Evolutionary conservation across 2,113 vertebrate species (phyloP).

Genomic region (Brienomyrus brachyistius): DNA sequence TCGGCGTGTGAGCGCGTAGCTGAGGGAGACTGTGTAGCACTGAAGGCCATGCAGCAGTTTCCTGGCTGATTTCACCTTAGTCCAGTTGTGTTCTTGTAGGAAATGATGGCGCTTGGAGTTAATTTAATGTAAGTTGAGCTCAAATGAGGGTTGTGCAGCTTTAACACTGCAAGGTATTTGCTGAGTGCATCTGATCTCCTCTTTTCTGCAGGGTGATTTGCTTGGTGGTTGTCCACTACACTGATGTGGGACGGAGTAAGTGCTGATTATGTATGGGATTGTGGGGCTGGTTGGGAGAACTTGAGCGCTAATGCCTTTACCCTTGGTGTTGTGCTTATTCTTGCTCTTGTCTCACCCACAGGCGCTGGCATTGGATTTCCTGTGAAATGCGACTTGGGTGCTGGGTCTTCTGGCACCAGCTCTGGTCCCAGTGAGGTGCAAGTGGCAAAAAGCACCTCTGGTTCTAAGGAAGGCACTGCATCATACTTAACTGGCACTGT

Average conservation of each 20-base stretch:
- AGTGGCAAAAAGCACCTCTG: not conserved
- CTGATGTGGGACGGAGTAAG: not conserved
- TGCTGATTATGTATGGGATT: not conserved
- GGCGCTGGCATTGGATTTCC: not conserved
- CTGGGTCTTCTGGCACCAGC: not conserved
- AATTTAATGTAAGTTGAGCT: not conserved
- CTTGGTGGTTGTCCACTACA: not conserved
- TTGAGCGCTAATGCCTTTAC: too few relatives aligned
- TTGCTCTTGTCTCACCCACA: not conserved
- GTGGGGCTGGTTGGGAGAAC: too few relatives aligned
- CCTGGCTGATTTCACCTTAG: not conserved
- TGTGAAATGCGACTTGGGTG: not conserved
- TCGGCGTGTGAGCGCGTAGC: not conserved
- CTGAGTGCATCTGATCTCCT: not conserved
- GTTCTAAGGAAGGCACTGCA: not conserved
- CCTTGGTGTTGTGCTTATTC: not conserved
- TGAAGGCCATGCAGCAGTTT: not conserved
- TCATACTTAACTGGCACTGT: not conserved
- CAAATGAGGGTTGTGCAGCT: too few relatives aligned
- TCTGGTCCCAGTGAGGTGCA: not conserved
- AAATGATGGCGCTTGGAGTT: not conserved
- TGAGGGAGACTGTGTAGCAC: not conserved
- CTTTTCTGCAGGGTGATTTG: not conserved
- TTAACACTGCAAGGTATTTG: not conserved
- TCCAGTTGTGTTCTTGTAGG: not conserved